A percentile compares a stretch with the other conserved stretches of the same genome.
Evolutionary conservation across 1,140 invertebrate genomes (phyloP).

Genomic region (Parasteatoda tepidariorum): DNA sequence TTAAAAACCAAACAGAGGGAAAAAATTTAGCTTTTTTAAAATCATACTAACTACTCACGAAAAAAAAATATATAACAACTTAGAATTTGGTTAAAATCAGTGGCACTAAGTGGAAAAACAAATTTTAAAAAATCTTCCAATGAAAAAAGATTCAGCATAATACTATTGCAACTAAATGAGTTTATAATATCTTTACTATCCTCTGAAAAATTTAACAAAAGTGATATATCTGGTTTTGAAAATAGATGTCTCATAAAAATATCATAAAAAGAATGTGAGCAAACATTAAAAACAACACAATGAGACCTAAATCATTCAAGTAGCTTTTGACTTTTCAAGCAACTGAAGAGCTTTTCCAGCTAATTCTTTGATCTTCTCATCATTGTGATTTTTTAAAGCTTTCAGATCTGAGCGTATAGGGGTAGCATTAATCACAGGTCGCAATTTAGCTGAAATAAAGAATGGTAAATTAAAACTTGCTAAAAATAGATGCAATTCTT

Average conservation of each 20-base stretch:
- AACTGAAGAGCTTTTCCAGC: conserved; percentile 19
- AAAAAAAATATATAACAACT: too few species aligned
- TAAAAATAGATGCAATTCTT: too few species aligned
- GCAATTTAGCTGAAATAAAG: conserved; percentile 22
- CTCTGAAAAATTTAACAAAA: not conserved
- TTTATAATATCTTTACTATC: not conserved
- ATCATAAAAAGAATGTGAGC: not conserved
- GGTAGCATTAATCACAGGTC: not conserved
- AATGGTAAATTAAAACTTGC: not conserved
- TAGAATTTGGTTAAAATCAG: too few species aligned
- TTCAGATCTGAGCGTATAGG: conserved; percentile 39
- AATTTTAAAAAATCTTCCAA: too few species aligned
- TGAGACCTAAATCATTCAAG: not conserved
- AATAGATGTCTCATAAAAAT: not conserved
- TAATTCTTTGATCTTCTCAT: conserved; percentile 32
- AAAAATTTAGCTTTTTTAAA: too few species aligned
- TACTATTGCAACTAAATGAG: not conserved
- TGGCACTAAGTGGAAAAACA: too few species aligned
- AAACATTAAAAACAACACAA: not conserved
- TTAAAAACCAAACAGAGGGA: too few species aligned
- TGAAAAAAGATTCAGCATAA: not conserved
- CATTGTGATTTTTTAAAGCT: conserved; percentile 51
- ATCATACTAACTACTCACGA: too few species aligned
- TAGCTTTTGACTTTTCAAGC: not conserved
- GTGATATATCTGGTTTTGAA: not conserved